A percentile compares a stretch with the other conserved stretches of the same genome.
phyloP scores from a whole-genome alignment of 1,140 invertebrate genomes.

The Drosophila nebulosa region DNA sequence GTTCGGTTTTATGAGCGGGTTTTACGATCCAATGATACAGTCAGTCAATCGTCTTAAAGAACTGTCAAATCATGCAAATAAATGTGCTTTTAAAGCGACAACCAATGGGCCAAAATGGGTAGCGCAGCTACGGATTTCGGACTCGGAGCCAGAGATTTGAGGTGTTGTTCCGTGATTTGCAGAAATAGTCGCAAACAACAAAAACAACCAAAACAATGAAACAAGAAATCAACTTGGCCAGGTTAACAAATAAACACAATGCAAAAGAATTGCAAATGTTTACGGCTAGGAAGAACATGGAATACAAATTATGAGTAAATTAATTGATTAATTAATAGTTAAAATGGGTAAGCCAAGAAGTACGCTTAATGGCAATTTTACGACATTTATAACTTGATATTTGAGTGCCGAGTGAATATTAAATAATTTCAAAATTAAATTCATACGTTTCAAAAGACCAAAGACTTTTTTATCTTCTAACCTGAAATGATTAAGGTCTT shows the following conservation, averaged over 20 bases:
- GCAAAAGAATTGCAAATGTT: background rate
- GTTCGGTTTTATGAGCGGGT: conserved; percentile 43
- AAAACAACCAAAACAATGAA: background rate
- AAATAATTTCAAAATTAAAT: background rate
- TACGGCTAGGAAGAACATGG: background rate
- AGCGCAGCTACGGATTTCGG: background rate
- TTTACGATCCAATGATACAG: conserved; percentile 16
- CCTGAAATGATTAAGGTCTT: too few species aligned
- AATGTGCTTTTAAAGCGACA: conserved; percentile 56
- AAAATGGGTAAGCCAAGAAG: background rate
- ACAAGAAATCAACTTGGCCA: background rate
- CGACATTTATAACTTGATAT: background rate
- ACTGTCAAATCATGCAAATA: conserved; percentile 78
- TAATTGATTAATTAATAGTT: conserved; percentile 1
- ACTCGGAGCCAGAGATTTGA: background rate
- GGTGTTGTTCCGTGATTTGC: background rate
- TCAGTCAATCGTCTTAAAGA: conserved; percentile 66
- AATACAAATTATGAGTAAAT: background rate
- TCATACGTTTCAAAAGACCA: too few species aligned
- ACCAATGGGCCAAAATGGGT: conserved; percentile 9
- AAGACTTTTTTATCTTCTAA: too few species aligned
- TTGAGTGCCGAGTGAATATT: background rate
- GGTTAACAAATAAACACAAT: background rate
- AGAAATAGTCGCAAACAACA: background rate
- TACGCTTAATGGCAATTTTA: background rate